Base-by-base conservation (phyloP, 2,113 vertebrate species). In the Xyrauchen texanus region DNA sequence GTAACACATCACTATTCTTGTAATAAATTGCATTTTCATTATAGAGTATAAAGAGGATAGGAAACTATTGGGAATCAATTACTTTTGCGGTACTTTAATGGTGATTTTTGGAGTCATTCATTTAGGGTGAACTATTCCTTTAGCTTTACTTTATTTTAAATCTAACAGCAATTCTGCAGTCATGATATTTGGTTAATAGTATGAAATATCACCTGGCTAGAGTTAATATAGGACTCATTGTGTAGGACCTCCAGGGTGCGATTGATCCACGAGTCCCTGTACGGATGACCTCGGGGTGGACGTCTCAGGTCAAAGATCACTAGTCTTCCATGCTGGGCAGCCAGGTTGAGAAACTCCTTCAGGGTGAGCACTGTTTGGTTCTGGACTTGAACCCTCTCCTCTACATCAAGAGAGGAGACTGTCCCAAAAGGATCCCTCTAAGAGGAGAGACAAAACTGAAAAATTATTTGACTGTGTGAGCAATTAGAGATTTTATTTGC, bases 221-320 rank as follows among this genome's bases (percentile, higher is more conserved):
- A 94, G 86, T 92, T 93, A 68, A 96, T 94, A 75, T 85, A 85
- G 0, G 91, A 84, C 71, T 93, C 91, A 0, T 87, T 88, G 57
- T 89, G 88, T 44, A 97, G 86, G 81, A 94, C 93, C 12, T 94
- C 89, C 76, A 96, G 85, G 0, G 92, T 92, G 83, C 85, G 87
- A 63, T 88, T 89, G 84, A 96, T 88, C 92, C 94, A 96, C 0
- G 72, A 85, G 47, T 93, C 77, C 44, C 90, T 88, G 89, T 94
- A 95, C 0, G 96, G 96, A 52, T 97, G 95, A 9, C 86, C 89
- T 7, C 68, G 76, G 7, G 94, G 94, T n/a, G 95, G 96, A 49
- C 90, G 89, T 83, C 89, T 91, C 82, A 97, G 92, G 86, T 97
- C 95, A 79, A 97, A 96, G 81, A 96, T 89, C 62, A 97, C 93